Evolutionary conservation across 2,888 invertebrate species (phyloP).

Genomic region (Drosophila longiperda): DNA sequence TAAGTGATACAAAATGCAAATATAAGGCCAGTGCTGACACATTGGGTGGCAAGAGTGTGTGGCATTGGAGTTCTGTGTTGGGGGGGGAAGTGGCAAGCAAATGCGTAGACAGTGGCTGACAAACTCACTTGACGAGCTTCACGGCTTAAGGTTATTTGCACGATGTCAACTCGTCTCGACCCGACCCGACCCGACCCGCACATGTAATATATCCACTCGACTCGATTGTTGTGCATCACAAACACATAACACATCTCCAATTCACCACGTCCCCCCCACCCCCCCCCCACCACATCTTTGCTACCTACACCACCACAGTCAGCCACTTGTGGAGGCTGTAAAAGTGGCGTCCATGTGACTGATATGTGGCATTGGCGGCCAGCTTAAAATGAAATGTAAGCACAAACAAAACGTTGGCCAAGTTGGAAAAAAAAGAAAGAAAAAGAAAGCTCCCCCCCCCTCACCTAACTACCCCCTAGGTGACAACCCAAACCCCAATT

Average conservation of each 20-base stretch:
- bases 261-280: not conserved
- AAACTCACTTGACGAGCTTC: conserved; percentile 76
- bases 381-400: conserved; percentile 77
- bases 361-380: conserved; percentile 68
- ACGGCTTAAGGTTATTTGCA: conserved; percentile 76
- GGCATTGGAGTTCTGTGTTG: conserved; percentile 1
- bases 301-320: not conserved
- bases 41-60: not conserved
- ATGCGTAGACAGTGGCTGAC: conserved; percentile 39
- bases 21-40: conserved; percentile 44
- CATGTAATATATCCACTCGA: conserved; percentile 1
- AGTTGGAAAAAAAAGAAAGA: not conserved
- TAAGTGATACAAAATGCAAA: conserved; percentile 81
- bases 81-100: conserved; percentile 5
- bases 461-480: not conserved
- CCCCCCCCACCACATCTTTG: not conserved
- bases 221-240: conserved; percentile 54
- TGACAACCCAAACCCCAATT: not conserved
- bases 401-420: conserved; percentile 43
- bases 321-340: conserved; percentile 36
- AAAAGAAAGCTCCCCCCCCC: not conserved
- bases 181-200: conserved; percentile 29
- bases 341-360: conserved; percentile 74
- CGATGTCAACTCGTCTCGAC: conserved; percentile 60
- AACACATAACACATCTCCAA: not conserved